These are phyloP conservation scores for Amazona vittata DNA, from an alignment of 2,113 vertebrate genomes.

Conservation along the genomic window DNA sequence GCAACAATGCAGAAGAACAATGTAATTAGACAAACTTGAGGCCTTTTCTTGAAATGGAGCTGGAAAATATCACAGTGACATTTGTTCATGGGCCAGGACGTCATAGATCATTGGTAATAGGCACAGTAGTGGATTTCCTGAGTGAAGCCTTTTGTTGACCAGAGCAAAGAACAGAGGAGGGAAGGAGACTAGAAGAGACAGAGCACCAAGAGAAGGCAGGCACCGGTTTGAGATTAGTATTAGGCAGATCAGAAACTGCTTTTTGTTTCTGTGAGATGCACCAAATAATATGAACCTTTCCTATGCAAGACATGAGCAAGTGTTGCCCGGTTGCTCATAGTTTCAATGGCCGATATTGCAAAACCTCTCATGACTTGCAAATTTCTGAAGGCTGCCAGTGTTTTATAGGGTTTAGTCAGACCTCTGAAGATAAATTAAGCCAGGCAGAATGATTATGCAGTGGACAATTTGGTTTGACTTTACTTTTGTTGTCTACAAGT, in stretches of 20 bases:
- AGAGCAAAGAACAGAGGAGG: neutral
- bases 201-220: neutral
- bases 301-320: neutral
- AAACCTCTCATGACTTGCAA: neutral
- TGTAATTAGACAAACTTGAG: neutral
- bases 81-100: neutral
- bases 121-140: neutral
- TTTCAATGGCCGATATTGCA: neutral
- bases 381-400: neutral
- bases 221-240: neutral
- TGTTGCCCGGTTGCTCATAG: neutral
- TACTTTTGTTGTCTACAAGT: neutral
- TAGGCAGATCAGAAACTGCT: neutral
- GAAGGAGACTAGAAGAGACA: neutral
- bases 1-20: constrained; percentile 2
- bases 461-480: neutral
- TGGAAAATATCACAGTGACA: neutral
- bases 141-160: neutral
- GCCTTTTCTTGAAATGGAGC: neutral
- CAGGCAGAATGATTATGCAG: neutral
- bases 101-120: neutral
- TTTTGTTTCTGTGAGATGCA: neutral
- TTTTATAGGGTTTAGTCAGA: neutral
- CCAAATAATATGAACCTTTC: neutral
- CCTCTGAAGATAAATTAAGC: neutral